phyloP scores from a whole-genome alignment of 2,888 invertebrate species.

The Drosophila incognita region DNA sequence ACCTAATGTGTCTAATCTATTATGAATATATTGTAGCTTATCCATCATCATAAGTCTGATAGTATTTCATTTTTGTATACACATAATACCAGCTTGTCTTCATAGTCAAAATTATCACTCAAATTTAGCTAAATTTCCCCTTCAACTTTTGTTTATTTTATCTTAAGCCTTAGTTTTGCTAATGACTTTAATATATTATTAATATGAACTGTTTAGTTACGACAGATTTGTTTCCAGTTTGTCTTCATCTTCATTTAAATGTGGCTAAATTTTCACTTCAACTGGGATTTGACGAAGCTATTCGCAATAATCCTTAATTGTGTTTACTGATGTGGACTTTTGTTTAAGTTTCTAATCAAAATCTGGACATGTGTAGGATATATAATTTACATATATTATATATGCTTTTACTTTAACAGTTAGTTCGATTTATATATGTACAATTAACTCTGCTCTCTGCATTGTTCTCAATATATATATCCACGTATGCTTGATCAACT shows the following conservation, averaged over 20 bases:
- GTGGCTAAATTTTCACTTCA: neutral
- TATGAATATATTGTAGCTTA: neutral
- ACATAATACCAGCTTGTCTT: neutral
- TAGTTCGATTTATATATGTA: neutral
- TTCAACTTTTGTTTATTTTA: neutral
- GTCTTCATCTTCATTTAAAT: neutral
- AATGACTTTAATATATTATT: neutral
- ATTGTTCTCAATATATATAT: neutral
- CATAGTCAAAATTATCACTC: neutral
- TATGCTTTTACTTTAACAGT: neutral
- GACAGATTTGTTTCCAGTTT: neutral
- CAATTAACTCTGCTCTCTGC: neutral
- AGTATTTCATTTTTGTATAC: neutral
- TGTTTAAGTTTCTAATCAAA: neutral
- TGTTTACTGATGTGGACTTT: neutral
- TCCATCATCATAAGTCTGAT: no score
- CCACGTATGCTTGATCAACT: neutral
- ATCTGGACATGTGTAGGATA: neutral
- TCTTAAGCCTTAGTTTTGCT: neutral
- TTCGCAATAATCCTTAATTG: neutral
- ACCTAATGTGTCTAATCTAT: neutral
- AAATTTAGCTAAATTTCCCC: neutral
- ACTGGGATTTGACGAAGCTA: no score
- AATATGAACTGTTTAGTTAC: neutral
- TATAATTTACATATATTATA: neutral